Conservation (phyloP, 2,113 vertebrate species). For the Nansenia antarctica region DNA sequence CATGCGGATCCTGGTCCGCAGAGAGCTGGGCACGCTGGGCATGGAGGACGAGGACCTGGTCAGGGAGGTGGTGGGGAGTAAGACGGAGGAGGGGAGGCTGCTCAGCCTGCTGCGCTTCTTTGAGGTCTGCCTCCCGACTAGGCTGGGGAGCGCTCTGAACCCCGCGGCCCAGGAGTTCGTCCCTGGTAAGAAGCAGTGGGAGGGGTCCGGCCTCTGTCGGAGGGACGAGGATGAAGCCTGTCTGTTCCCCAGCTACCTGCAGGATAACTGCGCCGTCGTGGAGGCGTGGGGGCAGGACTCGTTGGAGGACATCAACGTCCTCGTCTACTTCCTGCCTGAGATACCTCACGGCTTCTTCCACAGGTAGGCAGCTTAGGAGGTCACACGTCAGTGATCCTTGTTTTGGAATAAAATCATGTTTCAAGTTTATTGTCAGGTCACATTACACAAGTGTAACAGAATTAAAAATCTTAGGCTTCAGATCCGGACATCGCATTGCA, state of each 20-base stretch:
- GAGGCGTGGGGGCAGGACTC: constrained; percentile 68
- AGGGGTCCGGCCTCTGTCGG: background rate
- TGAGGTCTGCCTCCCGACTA: constrained; percentile 70
- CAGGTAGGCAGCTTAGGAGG: constrained; percentile 54
- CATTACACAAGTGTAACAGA: too few relatives aligned
- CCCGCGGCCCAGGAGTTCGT: constrained; percentile 65
- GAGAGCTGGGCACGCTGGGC: constrained; percentile 46
- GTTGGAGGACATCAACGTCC: constrained; percentile 58
- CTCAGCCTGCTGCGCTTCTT: constrained; percentile 73
- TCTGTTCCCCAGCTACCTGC: constrained; percentile 71
- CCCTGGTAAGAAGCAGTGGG: constrained; percentile 51
- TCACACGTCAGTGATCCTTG: background rate
- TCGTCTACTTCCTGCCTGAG: constrained; percentile 66
- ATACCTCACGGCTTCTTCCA: constrained; percentile 74
- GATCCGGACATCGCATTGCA: too few relatives aligned
- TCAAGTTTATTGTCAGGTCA: too few relatives aligned
- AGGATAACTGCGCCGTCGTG: constrained; percentile 54
- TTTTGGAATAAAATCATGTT: background rate
- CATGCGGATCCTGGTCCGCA: constrained; percentile 62
- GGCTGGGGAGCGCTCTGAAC: constrained; percentile 32
- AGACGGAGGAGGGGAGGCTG: constrained; percentile 55
- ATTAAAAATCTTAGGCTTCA: too few relatives aligned
- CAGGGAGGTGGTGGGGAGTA: constrained; percentile 67
- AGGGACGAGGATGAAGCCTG: constrained; percentile 43
- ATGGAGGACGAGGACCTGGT: constrained; percentile 41